Conservation (phyloP, 2,888 invertebrate genomes). For the Unio pictorum region DNA sequence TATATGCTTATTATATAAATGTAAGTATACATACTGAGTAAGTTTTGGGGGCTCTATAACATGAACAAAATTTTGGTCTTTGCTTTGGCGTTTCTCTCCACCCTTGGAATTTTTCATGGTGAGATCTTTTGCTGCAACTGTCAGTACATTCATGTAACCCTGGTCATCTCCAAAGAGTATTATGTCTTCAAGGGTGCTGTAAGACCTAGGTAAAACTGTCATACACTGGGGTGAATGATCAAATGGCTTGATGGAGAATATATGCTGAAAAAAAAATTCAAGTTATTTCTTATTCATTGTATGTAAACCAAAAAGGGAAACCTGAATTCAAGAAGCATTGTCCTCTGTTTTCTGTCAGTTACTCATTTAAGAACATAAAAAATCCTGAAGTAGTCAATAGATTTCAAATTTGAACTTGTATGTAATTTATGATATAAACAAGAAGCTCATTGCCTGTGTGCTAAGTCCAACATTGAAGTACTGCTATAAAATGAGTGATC, state of each 20-base stretch:
- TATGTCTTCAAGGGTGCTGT: conserved; percentile 55
- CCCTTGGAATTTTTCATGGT: conserved; percentile 64
- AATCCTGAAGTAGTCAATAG: too few relatives aligned
- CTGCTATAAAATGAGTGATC: too few relatives aligned
- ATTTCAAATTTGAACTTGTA: too few relatives aligned
- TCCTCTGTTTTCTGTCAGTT: too few relatives aligned
- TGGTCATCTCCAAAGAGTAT: conserved; percentile 69
- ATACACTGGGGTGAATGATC: conserved; percentile 68
- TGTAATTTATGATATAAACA: too few relatives aligned
- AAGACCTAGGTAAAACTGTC: conserved; percentile 52
- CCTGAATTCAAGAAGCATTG: too few relatives aligned
- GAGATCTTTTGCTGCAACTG: conserved; percentile 64
- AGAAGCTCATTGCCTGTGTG: too few relatives aligned
- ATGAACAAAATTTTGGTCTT: conserved; percentile 42
- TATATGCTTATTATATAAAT: too few relatives aligned
- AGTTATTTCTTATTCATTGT: too few relatives aligned
- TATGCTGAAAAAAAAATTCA: conserved; percentile 43
- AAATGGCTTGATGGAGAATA: conserved; percentile 67
- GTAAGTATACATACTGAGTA: conserved; percentile 14
- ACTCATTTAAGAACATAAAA: too few relatives aligned
- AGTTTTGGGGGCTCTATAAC: conserved; percentile 63
- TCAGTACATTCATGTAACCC: conserved; percentile 65
- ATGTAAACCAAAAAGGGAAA: too few relatives aligned
- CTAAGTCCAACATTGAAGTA: too few relatives aligned
- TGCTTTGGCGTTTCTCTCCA: conserved; percentile 45